Conservation (phyloP, 2,797 vertebrate species). For the Sus cebifrons region DNA sequence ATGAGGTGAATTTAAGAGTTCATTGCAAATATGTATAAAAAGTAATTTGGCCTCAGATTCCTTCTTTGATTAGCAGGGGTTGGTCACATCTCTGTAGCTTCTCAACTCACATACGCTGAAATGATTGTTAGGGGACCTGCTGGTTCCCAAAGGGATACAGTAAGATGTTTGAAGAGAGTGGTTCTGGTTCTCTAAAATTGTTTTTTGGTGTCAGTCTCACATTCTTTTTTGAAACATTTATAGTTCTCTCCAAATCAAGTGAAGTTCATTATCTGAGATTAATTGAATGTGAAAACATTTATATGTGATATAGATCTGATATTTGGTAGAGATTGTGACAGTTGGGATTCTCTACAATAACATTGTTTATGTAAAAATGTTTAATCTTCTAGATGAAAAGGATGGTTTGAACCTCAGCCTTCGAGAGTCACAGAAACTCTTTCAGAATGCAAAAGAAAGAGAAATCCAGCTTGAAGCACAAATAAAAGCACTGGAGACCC, state of each 20-base stretch:
- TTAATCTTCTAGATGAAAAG: constrained; percentile 94
- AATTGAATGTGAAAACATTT: constrained; percentile 35
- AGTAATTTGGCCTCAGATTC: background rate
- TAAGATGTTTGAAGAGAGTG: constrained; percentile 44
- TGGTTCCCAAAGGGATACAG: background rate
- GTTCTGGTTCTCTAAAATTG: background rate
- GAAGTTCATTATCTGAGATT: constrained; percentile 39
- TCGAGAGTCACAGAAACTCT: constrained; percentile 93
- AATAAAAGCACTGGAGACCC: constrained; percentile 93
- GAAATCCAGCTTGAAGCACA: constrained; percentile 94
- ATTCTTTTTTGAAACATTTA: background rate
- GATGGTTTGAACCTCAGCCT: constrained; percentile 94
- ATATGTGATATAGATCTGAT: background rate
- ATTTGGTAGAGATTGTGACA: background rate
- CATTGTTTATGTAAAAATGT: constrained; percentile 48
- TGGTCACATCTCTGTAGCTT: background rate
- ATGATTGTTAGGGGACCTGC: constrained; percentile 28
- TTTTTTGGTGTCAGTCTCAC: background rate
- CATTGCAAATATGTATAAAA: background rate
- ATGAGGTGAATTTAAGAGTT: constrained; percentile 35
- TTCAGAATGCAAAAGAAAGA: constrained; percentile 93
- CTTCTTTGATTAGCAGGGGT: background rate
- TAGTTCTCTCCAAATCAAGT: constrained; percentile 57
- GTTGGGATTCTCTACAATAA: background rate
- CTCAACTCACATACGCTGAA: constrained; percentile 23